A percentile compares a stretch with the other conserved stretches of the same genome.
Evolutionary conservation across 2,113 vertebrate genomes (phyloP).

Genomic region (Elaphurus davidianus): DNA sequence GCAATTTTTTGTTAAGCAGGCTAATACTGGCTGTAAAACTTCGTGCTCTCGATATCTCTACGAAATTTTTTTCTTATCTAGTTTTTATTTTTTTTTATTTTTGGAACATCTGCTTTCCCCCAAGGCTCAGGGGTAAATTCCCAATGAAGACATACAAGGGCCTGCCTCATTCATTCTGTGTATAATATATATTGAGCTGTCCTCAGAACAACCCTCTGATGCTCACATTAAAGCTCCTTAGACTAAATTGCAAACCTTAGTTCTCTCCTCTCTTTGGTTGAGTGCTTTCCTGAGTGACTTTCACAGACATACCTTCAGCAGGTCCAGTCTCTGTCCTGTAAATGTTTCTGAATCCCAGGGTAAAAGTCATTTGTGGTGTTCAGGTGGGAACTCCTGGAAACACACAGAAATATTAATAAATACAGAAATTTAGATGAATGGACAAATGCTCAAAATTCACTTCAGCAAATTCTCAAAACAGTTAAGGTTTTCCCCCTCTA

Average conservation of each 20-base stretch:
- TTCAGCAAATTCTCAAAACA: neutral
- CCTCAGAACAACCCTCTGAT: neutral
- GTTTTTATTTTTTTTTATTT: neutral
- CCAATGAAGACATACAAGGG: neutral
- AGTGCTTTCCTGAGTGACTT: neutral
- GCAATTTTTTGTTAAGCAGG: conserved; percentile 1
- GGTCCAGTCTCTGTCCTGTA: neutral
- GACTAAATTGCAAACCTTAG: neutral
- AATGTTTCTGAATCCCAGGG: neutral
- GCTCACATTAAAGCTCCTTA: neutral
- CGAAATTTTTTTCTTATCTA: neutral
- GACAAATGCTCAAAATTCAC: neutral
- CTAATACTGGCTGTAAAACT: neutral
- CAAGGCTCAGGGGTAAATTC: neutral
- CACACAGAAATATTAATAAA: neutral
- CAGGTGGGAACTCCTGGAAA: neutral
- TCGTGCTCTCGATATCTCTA: neutral
- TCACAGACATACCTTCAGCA: neutral
- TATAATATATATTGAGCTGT: neutral
- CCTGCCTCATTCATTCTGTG: neutral
- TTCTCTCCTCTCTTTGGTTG: neutral
- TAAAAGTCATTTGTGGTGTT: neutral
- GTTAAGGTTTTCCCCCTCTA: neutral
- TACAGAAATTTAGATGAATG: neutral
- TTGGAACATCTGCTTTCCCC: neutral